A percentile compares a stretch with the other conserved stretches of the same genome.
Conservation (phyloP, 2,797 vertebrate species). For the Gouania willdenowi region DNA sequence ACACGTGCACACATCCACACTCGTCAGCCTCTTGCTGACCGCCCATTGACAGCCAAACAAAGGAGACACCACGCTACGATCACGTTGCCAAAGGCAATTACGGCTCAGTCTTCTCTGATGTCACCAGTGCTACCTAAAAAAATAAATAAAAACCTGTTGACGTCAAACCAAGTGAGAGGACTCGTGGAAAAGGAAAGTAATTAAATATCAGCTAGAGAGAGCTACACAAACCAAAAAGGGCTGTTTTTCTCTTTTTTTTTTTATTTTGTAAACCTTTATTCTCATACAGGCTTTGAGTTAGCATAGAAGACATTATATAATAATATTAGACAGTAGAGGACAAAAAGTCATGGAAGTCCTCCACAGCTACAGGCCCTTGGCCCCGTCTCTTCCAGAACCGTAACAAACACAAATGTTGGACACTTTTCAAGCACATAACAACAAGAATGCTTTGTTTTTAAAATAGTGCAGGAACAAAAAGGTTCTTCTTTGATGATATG, state of each 20-base stretch:
- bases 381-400: not conserved
- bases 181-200: constrained; percentile 1
- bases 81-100: constrained; percentile 18
- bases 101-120: constrained; percentile 7
- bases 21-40: constrained; percentile 30
- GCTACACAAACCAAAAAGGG: not conserved
- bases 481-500: not conserved
- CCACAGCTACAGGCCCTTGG: not conserved
- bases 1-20: constrained; percentile 14
- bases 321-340: not conserved
- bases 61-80: constrained; percentile 25
- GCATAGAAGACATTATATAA: not conserved
- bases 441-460: constrained; percentile 1
- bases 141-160: not conserved
- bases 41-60: constrained; percentile 37
- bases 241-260: no score
- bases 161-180: not conserved
- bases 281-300: not conserved
- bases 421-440: not conserved
- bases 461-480: not conserved
- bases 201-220: not conserved
- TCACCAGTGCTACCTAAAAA: constrained; percentile 10
- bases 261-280: no score
- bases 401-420: constrained; percentile 4
- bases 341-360: not conserved